These are phyloP conservation scores for Acrobeloides nanus DNA, from an alignment of 2,888 invertebrate species.

Conservation along the genomic window DNA sequence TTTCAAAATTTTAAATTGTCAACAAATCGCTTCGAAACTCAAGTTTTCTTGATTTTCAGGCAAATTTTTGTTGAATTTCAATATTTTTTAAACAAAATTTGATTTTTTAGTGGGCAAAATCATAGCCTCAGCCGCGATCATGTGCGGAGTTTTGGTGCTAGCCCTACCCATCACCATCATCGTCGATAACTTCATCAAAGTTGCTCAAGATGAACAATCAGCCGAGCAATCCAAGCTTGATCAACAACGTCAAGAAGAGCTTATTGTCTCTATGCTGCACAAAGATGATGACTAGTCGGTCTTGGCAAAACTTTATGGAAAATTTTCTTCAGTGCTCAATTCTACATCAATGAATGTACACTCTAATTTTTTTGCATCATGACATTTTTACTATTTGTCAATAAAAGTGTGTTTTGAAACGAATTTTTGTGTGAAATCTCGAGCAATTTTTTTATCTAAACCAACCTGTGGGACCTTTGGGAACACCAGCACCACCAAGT, in stretches of 20 bases:
- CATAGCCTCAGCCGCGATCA: slow-evolving; percentile 50
- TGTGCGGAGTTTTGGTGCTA: slow-evolving; percentile 51
- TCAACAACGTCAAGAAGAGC: slow-evolving; percentile 3
- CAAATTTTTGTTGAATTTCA: no score
- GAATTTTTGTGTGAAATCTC: neutral
- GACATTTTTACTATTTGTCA: neutral
- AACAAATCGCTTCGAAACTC: neutral
- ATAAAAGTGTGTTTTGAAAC: neutral
- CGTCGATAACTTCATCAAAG: slow-evolving; percentile 53
- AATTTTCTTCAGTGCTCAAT: neutral
- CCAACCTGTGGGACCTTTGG: no score
- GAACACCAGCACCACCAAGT: no score
- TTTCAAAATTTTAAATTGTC: slow-evolving; percentile 1
- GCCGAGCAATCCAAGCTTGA: slow-evolving; percentile 44
- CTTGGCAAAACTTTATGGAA: no score
- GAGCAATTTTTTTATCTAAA: no score
- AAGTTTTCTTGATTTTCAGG: neutral
- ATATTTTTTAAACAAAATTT: slow-evolving; percentile 1
- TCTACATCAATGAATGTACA: no score
- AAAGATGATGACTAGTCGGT: slow-evolving; percentile 23
- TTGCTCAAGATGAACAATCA: slow-evolving; percentile 49
- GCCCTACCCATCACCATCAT: slow-evolving; percentile 54
- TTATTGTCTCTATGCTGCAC: slow-evolving; percentile 28
- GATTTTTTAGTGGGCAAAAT: slow-evolving; percentile 24
- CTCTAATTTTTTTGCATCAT: slow-evolving; percentile 6